phyloP scores from a whole-genome alignment of 92 coral and sea anemone species.

The Galaxea fascicularis region DNA sequence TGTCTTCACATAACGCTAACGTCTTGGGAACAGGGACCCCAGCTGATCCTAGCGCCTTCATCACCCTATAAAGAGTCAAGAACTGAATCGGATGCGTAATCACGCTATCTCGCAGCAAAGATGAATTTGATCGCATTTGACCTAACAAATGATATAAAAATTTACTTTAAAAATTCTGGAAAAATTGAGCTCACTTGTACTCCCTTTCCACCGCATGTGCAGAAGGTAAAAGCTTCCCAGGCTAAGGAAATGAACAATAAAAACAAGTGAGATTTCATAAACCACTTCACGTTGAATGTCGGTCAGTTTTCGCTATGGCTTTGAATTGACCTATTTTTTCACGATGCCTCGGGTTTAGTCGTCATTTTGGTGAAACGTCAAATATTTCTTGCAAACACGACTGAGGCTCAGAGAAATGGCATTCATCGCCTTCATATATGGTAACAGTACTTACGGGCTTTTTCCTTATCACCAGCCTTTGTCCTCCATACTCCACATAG shows the following conservation, averaged over 20 bases:
- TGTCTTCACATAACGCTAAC: conserved; percentile 86
- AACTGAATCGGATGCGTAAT: too few relatives aligned
- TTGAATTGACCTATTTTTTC: neutral
- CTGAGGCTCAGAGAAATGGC: too few relatives aligned
- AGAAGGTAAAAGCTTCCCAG: conserved; percentile 94
- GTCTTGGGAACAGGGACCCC: conserved; percentile 97
- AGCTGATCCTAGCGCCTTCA: conserved; percentile 89
- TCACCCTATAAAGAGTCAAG: conserved; percentile 66
- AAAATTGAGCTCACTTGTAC: conserved; percentile 72
- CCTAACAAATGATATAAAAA: too few relatives aligned
- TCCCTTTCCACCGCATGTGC: conserved; percentile 99
- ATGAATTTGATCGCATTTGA: neutral
- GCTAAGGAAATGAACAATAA: conserved; percentile 61
- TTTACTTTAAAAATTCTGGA: neutral
- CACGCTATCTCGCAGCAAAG: neutral
- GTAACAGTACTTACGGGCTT: conserved; percentile 79
- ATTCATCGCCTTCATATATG: too few relatives aligned
- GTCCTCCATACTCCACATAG: conserved; percentile 91
- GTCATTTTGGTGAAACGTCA: too few relatives aligned
- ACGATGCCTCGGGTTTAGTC: too few relatives aligned
- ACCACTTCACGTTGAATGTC: too few relatives aligned
- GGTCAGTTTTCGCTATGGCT: neutral
- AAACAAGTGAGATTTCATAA: too few relatives aligned
- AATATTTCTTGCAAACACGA: too few relatives aligned
- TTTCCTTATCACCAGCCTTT: conserved; percentile 86